A percentile compares a stretch with the other conserved stretches of the same genome.
These are phyloP conservation scores for Carterocephalus palaemon DNA, from an alignment of 2,888 invertebrate genomes.

Conservation along the genomic window DNA sequence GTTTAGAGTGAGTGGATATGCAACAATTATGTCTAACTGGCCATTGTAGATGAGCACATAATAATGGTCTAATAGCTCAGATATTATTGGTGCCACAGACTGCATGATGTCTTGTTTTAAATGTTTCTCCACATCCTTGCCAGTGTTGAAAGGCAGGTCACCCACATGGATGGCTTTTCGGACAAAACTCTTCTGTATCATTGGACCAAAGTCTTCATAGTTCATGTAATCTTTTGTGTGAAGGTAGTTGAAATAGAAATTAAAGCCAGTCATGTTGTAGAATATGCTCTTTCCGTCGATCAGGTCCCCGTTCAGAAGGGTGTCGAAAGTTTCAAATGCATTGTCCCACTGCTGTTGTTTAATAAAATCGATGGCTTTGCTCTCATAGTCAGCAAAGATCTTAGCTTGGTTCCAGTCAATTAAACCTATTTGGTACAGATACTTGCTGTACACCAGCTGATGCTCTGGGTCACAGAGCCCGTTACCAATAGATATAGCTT, in stretches of 20 bases:
- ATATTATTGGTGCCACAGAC: constrained; percentile 85
- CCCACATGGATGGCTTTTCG: constrained; percentile 92
- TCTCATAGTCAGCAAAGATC: constrained; percentile 80
- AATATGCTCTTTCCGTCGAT: constrained; percentile 80
- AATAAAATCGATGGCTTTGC: constrained; percentile 79
- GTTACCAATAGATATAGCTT: constrained; percentile 88
- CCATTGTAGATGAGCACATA: constrained; percentile 91
- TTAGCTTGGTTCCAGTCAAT: constrained; percentile 81
- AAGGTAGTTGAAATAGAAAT: constrained; percentile 87
- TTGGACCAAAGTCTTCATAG: constrained; percentile 77
- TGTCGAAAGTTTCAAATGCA: constrained; percentile 86
- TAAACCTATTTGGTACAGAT: constrained; percentile 87
- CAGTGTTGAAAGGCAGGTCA: constrained; percentile 83
- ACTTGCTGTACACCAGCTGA: constrained; percentile 87
- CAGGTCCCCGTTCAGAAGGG: constrained; percentile 84
- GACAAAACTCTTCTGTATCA: constrained; percentile 80
- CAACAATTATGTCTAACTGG: constrained; percentile 94
- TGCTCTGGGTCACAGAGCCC: constrained; percentile 88
- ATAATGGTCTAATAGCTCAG: constrained; percentile 83
- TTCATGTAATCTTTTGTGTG: constrained; percentile 77
- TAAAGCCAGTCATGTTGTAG: constrained; percentile 86
- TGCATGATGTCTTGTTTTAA: constrained; percentile 89
- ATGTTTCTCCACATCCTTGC: constrained; percentile 82
- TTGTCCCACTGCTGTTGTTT: constrained; percentile 80
- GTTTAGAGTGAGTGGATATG: constrained; percentile 90